These are phyloP conservation scores for Eupristina koningsbergeri DNA, from an alignment of 1,140 invertebrate genomes.

Conservation along the genomic window DNA sequence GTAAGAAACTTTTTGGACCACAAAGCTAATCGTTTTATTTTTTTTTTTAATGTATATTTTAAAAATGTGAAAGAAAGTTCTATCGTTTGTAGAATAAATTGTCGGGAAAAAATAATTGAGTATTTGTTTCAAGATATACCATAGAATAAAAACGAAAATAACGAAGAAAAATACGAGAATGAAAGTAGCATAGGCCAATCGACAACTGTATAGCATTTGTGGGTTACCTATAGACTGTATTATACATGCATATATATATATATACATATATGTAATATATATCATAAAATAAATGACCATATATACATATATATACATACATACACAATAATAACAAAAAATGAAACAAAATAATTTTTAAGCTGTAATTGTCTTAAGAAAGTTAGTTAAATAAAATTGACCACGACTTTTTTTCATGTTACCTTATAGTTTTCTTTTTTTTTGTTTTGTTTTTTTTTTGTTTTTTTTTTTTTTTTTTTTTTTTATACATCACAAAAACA, in stretches of 20 bases:
- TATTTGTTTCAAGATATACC: conserved; percentile 12
- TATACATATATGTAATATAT: conserved; percentile 26
- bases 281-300: background rate
- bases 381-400: conserved; percentile 70
- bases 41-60: conserved; percentile 14
- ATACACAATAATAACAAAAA: conserved; percentile 27
- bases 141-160: background rate
- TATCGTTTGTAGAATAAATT: conserved; percentile 5
- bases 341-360: conserved; percentile 61
- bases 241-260: conserved; percentile 14
- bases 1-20: conserved; percentile 36
- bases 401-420: conserved; percentile 65
- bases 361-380: conserved; percentile 69
- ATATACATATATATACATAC: conserved; percentile 27
- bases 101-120: conserved; percentile 5
- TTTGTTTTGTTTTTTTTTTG: too few species aligned
- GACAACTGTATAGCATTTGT: conserved; percentile 45
- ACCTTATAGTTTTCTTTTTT: conserved; percentile 17
- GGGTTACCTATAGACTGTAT: conserved; percentile 41
- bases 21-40: conserved; percentile 7
- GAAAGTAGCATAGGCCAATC: conserved; percentile 33
- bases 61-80: conserved; percentile 5
- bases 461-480: conserved; percentile 31
- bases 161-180: conserved; percentile 17
- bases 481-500: conserved; percentile 22